Conservation (phyloP, 2,888 invertebrate species). For the Harmothoe impar region DNA sequence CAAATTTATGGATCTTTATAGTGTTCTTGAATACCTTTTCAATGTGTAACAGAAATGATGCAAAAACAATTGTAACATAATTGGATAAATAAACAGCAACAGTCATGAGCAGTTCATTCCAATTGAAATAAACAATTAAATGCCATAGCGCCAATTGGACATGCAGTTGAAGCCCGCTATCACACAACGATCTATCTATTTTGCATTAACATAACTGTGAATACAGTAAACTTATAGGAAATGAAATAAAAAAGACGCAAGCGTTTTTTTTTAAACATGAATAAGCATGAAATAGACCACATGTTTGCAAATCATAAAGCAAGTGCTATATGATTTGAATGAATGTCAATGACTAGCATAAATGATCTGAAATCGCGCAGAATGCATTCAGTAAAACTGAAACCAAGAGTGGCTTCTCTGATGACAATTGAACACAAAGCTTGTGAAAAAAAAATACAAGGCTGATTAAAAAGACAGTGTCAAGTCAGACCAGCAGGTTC, state of each 20-base stretch:
- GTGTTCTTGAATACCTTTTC: too few relatives aligned
- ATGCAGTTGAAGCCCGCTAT: background rate
- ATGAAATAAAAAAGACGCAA: background rate
- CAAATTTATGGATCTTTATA: too few relatives aligned
- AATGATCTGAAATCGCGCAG: constrained; percentile 40
- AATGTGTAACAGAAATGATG: too few relatives aligned
- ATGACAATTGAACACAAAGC: background rate
- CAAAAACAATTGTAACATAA: too few relatives aligned
- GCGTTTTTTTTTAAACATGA: background rate
- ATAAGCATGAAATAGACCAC: background rate
- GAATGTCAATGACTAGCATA: background rate
- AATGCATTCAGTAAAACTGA: background rate
- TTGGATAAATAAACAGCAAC: too few relatives aligned
- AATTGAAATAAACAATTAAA: background rate
- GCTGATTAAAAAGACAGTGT: background rate
- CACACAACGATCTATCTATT: background rate
- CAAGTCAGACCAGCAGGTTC: background rate
- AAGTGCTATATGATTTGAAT: constrained; percentile 27
- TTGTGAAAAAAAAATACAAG: background rate
- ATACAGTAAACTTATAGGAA: background rate
- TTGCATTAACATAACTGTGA: background rate
- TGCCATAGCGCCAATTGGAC: background rate
- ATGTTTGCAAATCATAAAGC: background rate
- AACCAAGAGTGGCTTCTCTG: background rate
- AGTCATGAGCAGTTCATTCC: background rate